A percentile compares a stretch with the other conserved stretches of the same genome.
These are phyloP conservation scores for Cassiopea xamachana DNA, from an alignment of 30 jellyfish, hydroid and myxozoan species.

Conservation along the genomic window DNA sequence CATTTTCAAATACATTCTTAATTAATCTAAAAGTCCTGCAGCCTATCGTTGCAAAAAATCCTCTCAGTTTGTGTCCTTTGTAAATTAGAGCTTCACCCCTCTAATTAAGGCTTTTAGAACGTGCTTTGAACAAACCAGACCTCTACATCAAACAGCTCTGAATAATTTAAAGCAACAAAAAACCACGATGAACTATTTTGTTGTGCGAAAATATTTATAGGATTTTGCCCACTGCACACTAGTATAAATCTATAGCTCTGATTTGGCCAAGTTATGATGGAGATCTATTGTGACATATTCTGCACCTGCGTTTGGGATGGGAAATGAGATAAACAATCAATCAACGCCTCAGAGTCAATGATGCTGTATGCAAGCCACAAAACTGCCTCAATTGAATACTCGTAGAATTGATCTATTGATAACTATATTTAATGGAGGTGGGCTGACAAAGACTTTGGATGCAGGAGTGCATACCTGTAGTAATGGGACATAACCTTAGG, in stretches of 20 bases:
- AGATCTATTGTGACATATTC: not conserved
- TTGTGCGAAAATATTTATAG: not conserved
- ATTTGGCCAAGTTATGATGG: not conserved
- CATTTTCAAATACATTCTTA: too few species aligned
- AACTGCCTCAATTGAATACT: not conserved
- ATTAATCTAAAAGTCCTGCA: not conserved
- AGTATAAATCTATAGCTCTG: not conserved
- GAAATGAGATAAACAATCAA: not conserved
- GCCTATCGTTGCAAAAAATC: not conserved
- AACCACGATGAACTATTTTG: not conserved
- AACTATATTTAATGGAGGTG: not conserved
- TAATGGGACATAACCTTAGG: conserved; percentile 35
- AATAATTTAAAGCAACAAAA: not conserved
- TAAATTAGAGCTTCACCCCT: not conserved
- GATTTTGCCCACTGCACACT: not conserved
- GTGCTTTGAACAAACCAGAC: not conserved
- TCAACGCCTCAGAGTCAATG: not conserved
- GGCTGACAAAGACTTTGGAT: not conserved
- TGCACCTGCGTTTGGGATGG: not conserved
- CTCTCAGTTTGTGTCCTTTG: not conserved
- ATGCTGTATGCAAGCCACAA: not conserved
- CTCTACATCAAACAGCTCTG: not conserved
- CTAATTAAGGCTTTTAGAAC: not conserved
- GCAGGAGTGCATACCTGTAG: not conserved
- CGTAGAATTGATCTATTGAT: not conserved